Conservation (phyloP, 1,140 invertebrate species). For the Aphis gossypii region DNA sequence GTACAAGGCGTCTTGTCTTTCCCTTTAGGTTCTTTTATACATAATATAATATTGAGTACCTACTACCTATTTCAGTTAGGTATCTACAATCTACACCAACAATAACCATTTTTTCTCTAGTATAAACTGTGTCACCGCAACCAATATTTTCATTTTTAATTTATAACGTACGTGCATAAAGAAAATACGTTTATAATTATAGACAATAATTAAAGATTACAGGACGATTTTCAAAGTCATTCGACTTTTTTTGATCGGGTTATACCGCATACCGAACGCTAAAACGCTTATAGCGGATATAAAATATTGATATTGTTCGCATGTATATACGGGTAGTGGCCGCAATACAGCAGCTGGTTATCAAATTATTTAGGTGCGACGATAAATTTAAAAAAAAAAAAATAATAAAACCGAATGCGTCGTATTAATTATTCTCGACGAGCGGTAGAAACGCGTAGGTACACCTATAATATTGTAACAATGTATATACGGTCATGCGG, state of each 20-base stretch:
- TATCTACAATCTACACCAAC: neutral
- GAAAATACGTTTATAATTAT: neutral
- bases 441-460: neutral
- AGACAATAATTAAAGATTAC: neutral
- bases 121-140: too few relatives aligned
- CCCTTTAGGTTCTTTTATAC: too few relatives aligned
- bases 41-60: neutral
- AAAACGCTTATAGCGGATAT: neutral
- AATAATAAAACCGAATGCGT: neutral
- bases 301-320: neutral
- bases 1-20: neutral
- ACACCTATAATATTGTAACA: neutral
- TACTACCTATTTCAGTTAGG: neutral
- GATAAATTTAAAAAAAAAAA: conserved; percentile 5
- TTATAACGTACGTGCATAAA: neutral
- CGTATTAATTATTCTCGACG: neutral
- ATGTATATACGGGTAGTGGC: neutral
- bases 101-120: neutral
- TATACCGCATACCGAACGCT: neutral
- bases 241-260: neutral
- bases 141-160: too few relatives aligned
- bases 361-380: conserved; percentile 1
- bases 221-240: neutral
- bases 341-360: neutral
- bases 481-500: too few relatives aligned